A percentile compares a stretch with the other conserved stretches of the same genome.
These are phyloP conservation scores for Trachymyrmex septentrionalis DNA, from an alignment of 1,140 invertebrate species.

Conservation along the genomic window DNA sequence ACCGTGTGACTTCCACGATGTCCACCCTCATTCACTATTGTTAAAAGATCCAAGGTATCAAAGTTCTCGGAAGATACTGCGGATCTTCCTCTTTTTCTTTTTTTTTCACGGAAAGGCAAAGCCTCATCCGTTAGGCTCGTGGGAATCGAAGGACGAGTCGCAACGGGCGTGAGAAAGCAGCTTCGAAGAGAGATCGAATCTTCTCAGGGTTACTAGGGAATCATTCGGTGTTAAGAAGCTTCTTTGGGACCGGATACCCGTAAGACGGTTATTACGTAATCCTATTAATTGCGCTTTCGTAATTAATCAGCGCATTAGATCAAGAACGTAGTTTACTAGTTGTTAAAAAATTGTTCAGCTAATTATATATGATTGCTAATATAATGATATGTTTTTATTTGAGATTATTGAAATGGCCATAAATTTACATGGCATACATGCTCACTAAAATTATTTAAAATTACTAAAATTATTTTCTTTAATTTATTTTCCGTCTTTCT, in stretches of 20 bases:
- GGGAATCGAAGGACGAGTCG: conserved; percentile 71
- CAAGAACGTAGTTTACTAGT: not conserved
- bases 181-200: conserved; percentile 78
- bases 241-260: conserved; percentile 62
- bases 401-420: not conserved
- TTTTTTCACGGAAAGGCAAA: conserved; percentile 60
- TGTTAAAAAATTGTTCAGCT: not conserved
- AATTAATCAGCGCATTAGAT: conserved; percentile 10
- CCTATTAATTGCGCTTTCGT: conserved; percentile 36
- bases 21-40: not conserved
- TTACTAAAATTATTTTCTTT: not conserved
- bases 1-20: not conserved
- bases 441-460: not conserved
- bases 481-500: not conserved
- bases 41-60: conserved; percentile 36
- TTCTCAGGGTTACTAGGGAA: conserved; percentile 85
- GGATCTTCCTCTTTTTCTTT: conserved; percentile 42
- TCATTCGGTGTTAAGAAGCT: conserved; percentile 82
- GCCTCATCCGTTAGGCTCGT: conserved; percentile 68
- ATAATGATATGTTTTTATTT: not conserved
- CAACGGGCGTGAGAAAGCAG: conserved; percentile 82
- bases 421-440: not conserved
- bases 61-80: conserved; percentile 58
- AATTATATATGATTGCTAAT: not conserved
- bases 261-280: conserved; percentile 50